These are phyloP conservation scores for Saccostrea glomerata DNA, from an alignment of 1,140 invertebrate genomes.

Conservation along the genomic window DNA sequence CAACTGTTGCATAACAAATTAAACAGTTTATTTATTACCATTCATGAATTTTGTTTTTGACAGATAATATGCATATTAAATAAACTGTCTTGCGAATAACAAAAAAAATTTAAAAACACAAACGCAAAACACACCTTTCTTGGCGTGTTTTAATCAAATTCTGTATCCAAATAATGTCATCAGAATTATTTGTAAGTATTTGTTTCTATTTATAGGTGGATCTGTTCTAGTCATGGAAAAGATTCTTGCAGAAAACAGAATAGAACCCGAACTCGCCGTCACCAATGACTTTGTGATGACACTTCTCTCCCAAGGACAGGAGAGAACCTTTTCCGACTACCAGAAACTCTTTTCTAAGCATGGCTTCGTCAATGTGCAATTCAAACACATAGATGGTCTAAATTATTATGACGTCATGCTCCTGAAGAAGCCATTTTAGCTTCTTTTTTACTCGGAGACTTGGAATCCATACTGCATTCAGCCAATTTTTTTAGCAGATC, in stretches of 20 bases:
- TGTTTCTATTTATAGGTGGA: conserved; percentile 60
- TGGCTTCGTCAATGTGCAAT: conserved; percentile 65
- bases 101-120: no score
- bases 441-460: background rate
- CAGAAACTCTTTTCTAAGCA: conserved; percentile 60
- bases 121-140: no score
- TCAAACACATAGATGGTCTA: conserved; percentile 59
- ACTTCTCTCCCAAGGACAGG: conserved; percentile 62
- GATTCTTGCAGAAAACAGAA: conserved; percentile 61
- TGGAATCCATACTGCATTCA: background rate
- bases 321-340: conserved; percentile 65
- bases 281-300: conserved; percentile 65
- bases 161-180: background rate
- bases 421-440: conserved; percentile 64
- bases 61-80: no score
- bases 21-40: no score
- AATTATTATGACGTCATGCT: conserved; percentile 67
- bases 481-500: background rate
- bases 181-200: background rate
- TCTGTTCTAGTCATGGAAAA: conserved; percentile 68
- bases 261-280: conserved; percentile 62
- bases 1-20: no score
- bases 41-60: no score
- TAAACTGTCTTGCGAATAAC: no score
- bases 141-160: background rate